Percentiles rank a stretch among this genome's conserved stretches.
Evolutionary conservation across 2,797 vertebrate genomes (phyloP).

Genomic region (Lacerta bilineata): DNA sequence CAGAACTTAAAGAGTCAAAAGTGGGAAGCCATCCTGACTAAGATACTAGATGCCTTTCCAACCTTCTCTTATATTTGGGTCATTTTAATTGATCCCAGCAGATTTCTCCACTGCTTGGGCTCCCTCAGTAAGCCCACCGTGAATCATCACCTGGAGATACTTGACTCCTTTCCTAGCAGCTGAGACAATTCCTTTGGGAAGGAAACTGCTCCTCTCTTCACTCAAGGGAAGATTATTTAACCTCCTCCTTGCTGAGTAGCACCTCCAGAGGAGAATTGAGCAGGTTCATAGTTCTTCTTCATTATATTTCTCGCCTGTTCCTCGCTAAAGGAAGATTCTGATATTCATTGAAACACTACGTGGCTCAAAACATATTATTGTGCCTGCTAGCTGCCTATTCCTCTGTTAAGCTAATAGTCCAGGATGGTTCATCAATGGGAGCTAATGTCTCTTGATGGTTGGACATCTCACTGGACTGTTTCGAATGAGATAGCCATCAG

Average conservation of each 20-base stretch:
- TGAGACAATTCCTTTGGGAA: slow-evolving; percentile 54
- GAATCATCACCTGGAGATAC: slow-evolving; percentile 61
- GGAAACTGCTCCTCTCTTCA: slow-evolving; percentile 32
- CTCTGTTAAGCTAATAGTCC: neutral
- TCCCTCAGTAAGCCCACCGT: slow-evolving; percentile 68
- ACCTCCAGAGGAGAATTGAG: slow-evolving; percentile 12
- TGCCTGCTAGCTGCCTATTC: neutral
- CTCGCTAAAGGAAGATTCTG: neutral
- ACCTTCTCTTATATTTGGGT: slow-evolving; percentile 68
- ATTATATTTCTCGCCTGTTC: neutral
- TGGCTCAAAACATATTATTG: neutral
- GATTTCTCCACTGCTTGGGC: slow-evolving; percentile 69
- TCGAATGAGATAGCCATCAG: neutral
- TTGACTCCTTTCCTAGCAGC: slow-evolving; percentile 51
- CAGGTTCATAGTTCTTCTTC: neutral
- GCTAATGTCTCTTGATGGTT: neutral
- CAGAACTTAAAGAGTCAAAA: slow-evolving; percentile 53
- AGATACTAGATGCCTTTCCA: slow-evolving; percentile 50
- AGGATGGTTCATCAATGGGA: neutral
- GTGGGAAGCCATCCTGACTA: slow-evolving; percentile 43
- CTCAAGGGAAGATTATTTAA: slow-evolving; percentile 61
- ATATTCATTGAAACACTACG: neutral
- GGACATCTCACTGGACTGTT: neutral
- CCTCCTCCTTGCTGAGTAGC: slow-evolving; percentile 12
- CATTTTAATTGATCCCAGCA: slow-evolving; percentile 80